Percentiles rank a stretch among this genome's conserved stretches.
These are phyloP conservation scores for Aplodontia rufa DNA, from an alignment of 2,113 vertebrate genomes.

Conservation along the genomic window DNA sequence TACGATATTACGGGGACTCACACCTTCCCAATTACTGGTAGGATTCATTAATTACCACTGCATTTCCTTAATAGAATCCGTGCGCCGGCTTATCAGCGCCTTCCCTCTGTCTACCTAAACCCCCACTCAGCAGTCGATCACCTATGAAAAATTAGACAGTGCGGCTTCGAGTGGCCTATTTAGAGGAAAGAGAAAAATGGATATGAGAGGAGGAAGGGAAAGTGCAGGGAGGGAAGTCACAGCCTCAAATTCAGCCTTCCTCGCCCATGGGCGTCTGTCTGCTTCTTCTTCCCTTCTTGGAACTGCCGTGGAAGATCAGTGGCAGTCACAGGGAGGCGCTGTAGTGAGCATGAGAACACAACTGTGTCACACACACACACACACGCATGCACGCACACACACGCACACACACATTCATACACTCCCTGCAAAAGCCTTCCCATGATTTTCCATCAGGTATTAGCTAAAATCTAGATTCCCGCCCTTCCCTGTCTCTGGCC, in stretches of 20 bases:
- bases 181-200: slow-evolving; percentile 80
- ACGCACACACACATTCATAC: background rate
- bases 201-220: slow-evolving; percentile 16
- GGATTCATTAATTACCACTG: slow-evolving; percentile 97
- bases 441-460: background rate
- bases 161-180: slow-evolving; percentile 82
- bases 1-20: slow-evolving; percentile 93
- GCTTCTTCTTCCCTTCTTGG: slow-evolving; percentile 32
- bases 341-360: slow-evolving; percentile 61
- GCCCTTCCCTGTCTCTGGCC: background rate
- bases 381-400: background rate
- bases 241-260: slow-evolving; percentile 40
- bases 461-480: background rate
- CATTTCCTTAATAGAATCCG: slow-evolving; percentile 90
- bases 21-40: slow-evolving; percentile 98
- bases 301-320: slow-evolving; percentile 51
- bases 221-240: background rate
- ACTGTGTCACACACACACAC: slow-evolving; percentile 36
- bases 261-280: background rate
- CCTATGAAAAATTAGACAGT: slow-evolving; percentile 85
- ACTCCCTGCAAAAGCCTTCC: background rate
- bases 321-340: slow-evolving; percentile 57
- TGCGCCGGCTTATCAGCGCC: slow-evolving; percentile 85
- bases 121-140: slow-evolving; percentile 87
- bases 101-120: slow-evolving; percentile 88